phyloP scores from a whole-genome alignment of 2,113 vertebrate genomes.

The Ranitomeya variabilis region DNA sequence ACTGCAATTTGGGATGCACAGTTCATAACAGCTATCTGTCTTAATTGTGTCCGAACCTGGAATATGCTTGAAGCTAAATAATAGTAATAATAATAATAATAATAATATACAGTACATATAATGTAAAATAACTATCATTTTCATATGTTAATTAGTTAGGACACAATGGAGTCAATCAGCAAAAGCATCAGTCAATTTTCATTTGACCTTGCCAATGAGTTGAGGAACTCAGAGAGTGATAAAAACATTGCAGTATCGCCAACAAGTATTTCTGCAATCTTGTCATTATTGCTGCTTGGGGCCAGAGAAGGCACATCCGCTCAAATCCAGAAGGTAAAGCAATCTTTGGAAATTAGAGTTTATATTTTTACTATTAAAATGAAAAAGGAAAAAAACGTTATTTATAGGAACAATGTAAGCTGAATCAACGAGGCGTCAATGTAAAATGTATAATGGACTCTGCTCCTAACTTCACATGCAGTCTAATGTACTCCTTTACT shows the following conservation, averaged over 20 bases:
- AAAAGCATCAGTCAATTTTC: constrained; percentile 8
- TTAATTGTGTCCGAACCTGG: too few relatives aligned
- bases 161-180: not conserved
- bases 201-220: not conserved
- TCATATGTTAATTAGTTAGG: not conserved
- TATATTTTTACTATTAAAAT: not conserved
- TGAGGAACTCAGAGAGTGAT: not conserved
- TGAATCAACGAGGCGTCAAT: too few relatives aligned
- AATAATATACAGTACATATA: too few relatives aligned
- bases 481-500: too few relatives aligned
- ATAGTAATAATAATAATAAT: too few relatives aligned
- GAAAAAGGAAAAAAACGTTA: too few relatives aligned
- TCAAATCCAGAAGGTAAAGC: constrained; percentile 12
- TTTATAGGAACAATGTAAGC: too few relatives aligned
- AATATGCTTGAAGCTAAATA: too few relatives aligned
- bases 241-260: constrained; percentile 7
- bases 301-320: not conserved
- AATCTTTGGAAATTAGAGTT: not conserved
- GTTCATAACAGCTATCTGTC: too few relatives aligned
- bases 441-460: too few relatives aligned
- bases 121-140: not conserved
- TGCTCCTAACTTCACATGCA: too few relatives aligned
- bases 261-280: not conserved
- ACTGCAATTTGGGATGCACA: too few relatives aligned
- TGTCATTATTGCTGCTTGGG: constrained; percentile 1